Evolutionary conservation across 2,888 invertebrate genomes (phyloP), one percentile per base, ranked within the genome.

Genomic region (Onthophagus sagittarius): DNA sequence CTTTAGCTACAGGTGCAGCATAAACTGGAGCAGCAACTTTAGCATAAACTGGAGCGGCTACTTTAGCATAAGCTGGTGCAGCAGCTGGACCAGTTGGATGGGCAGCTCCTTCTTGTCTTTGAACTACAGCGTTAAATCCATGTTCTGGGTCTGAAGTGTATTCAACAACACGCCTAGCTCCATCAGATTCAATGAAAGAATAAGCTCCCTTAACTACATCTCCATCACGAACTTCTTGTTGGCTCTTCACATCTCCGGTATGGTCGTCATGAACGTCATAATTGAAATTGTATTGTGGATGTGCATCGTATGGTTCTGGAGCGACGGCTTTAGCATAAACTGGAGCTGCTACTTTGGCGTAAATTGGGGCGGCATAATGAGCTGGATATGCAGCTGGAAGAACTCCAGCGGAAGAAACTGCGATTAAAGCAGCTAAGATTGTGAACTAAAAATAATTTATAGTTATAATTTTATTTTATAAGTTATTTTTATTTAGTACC

Each of bases 71-170:
- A 15, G 69, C 71, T 65, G 76, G 75, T 64, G 74, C 75, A 67
- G 74, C 75, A 6, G 39, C 85, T 77, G 79, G 77, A 9, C 78
- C 76, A 6, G 76, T 78, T 65, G 76, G 76, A 31, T 75, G 74
- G 63, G 74, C 75, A 14, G 85, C 84, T 0, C 90, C 88, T 33
- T 87, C 86, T 76, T 89, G 89, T 79, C 88, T 88, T 83, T 88
- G 89, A 0, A 90, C 90, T 63, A 89, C 87, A 5, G 89, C 89
- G 82, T 89, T 89, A 84, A 90, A 89, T 0, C 89, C 89, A 77
- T 89, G 88, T 73, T 87, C 85, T 32, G 89, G 88, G 79, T 89
- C 89, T 13, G 89, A 89, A 67, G 86, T 86, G 81, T 88, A 88
- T 80, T 87, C 87, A 13, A 88, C 88, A 79, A 85, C 82, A 75